Evolutionary conservation across 2,113 vertebrate species (phyloP).

Genomic region (Rousettus leschenaultii): DNA sequence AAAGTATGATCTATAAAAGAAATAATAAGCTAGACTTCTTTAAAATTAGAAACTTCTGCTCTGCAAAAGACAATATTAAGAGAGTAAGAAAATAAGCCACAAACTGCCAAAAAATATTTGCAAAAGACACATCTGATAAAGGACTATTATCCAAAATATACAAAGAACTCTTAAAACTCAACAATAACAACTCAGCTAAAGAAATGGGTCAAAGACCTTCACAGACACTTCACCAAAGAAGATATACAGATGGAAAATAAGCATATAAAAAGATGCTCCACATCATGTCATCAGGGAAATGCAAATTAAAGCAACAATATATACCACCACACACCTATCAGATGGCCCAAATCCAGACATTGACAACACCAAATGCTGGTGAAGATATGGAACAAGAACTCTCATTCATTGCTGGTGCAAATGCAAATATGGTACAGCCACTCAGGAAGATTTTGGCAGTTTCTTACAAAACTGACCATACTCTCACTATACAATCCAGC

Average conservation of each 20-base stretch:
- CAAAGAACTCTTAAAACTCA: background rate
- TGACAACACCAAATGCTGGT: background rate
- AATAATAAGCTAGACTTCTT: background rate
- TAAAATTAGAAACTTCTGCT: background rate
- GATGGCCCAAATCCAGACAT: background rate
- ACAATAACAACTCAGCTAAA: background rate
- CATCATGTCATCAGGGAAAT: background rate
- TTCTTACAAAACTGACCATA: background rate
- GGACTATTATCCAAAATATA: background rate
- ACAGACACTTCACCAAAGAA: background rate
- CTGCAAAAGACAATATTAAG: background rate
- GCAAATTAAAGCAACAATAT: background rate
- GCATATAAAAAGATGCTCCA: background rate
- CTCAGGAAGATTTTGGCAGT: background rate
- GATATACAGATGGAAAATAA: background rate
- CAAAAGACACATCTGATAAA: background rate
- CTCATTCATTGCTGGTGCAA: background rate
- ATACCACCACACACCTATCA: background rate
- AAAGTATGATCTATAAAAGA: background rate
- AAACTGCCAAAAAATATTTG: background rate
- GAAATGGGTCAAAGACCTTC: background rate
- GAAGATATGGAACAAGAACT: background rate
- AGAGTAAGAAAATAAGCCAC: background rate
- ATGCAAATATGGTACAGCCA: background rate
- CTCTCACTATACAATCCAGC: background rate